Conservation (phyloP, 2,113 vertebrate species). For the Regulus satrapa region DNA sequence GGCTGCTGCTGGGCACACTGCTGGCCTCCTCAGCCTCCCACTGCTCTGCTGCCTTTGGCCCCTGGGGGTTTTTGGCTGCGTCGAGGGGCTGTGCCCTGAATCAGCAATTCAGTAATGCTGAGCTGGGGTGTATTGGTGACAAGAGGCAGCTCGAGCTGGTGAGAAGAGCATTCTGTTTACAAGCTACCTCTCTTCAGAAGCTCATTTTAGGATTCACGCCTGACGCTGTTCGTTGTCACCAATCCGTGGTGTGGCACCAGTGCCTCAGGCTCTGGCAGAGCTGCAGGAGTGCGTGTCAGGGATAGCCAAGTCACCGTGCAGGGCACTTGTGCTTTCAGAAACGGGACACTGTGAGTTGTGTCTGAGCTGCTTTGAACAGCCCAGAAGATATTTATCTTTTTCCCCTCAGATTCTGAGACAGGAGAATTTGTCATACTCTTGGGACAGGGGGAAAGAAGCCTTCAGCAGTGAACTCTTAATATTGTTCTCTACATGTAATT, state of each 20-base stretch:
- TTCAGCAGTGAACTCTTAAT: neutral
- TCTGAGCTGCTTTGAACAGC: neutral
- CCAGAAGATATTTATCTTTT: neutral
- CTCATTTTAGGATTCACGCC: neutral
- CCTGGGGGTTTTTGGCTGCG: accelerated
- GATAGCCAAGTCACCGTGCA: neutral
- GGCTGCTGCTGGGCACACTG: neutral
- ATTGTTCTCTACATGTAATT: neutral
- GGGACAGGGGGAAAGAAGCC: neutral
- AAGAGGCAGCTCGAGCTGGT: neutral
- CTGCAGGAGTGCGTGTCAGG: neutral
- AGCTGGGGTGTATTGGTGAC: neutral
- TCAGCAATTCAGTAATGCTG: neutral
- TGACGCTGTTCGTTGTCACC: neutral
- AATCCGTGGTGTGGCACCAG: neutral
- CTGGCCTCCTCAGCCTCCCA: neutral
- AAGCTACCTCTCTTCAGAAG: neutral
- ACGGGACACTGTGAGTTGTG: neutral
- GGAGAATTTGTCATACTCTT: neutral
- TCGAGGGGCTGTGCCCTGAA: neutral
- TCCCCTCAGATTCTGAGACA: neutral
- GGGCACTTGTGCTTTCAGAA: neutral
- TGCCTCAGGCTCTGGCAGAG: neutral
- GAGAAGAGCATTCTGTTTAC: neutral
- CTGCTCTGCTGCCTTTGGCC: neutral